Evolutionary conservation across 2,888 invertebrate genomes (phyloP), one percentile per base, ranked within the genome.

Genomic region (Acanthosepion pharaonis): DNA sequence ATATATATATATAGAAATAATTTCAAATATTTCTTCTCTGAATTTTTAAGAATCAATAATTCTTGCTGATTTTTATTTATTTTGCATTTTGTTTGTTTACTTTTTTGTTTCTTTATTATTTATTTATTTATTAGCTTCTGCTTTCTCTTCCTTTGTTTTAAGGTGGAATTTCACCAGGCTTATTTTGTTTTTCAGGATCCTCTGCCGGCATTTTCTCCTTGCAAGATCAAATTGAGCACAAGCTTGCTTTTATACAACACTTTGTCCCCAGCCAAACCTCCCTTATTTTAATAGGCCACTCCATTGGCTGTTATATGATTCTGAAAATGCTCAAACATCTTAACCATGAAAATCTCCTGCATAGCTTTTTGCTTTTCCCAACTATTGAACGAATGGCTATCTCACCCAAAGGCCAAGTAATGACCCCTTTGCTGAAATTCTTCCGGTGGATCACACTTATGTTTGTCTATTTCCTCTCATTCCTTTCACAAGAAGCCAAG

Each of bases 251-350:
- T 97, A 98, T 99, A 95, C 98, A 98, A 96, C 98, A 98, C 96
- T 98, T 98, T 97, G 98, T 99, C 95, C 98, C 99, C 94, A 97
- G 98, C 95, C 98, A 98, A 96, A 98, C 98, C 28, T 96, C 95
- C 51, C 95, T 99, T 91, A 98, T 99, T 97, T 97, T 99, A 91
- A 98, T 99, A 96, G 99, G 99, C 4, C 99, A 99, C 98, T 99
- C 99, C 0, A 98, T 99, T 96, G 99, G 99, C 8, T 98, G 98
- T 94, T 99, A 99, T 98, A 98, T 99, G 96, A 98, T 98, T 95
- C 97, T 99, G 95, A 98, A 99, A 97, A 97, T 99, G 94, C 97
- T 98, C 55, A 98, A 98, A 95, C 97, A 96, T 48, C 96, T 97
- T 51, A 95, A 96, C 33, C 95, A 96, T 48, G 95, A 95, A 53